phyloP scores from a whole-genome alignment of 2,113 vertebrate species.

The Heterotis niloticus region DNA sequence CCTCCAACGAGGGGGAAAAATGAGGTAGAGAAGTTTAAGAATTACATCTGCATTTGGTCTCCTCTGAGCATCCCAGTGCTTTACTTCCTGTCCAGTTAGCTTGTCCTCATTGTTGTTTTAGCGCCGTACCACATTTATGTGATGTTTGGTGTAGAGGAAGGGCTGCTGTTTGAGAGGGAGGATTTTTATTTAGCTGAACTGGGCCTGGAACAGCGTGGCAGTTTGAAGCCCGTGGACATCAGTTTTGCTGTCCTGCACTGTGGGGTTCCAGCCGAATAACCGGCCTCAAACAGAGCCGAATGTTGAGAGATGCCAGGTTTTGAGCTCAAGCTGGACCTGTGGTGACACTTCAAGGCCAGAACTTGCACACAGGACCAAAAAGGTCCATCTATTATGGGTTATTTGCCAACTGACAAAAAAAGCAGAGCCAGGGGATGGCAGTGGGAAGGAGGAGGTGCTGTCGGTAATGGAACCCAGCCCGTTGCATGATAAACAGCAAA shows the following conservation, averaged over 20 bases:
- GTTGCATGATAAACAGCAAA: constrained; percentile 52
- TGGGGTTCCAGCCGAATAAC: background rate
- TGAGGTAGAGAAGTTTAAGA: background rate
- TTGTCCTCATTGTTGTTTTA: too few relatives aligned
- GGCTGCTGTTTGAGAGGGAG: background rate
- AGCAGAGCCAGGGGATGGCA: constrained; percentile 16
- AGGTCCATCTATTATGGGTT: constrained; percentile 39
- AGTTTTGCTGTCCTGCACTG: background rate
- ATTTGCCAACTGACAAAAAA: constrained; percentile 25
- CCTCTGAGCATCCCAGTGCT: background rate
- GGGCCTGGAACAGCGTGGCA: background rate
- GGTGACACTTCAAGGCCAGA: constrained; percentile 39
- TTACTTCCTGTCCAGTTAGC: background rate
- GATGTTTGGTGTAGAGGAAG: background rate
- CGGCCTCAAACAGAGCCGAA: constrained; percentile 3
- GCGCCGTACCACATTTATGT: too few relatives aligned
- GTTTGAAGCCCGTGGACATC: background rate
- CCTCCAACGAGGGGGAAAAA: background rate
- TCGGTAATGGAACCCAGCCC: constrained; percentile 47
- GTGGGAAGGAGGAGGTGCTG: constrained; percentile 32
- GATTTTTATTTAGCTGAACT: background rate
- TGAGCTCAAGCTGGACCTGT: constrained; percentile 19
- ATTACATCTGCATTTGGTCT: background rate
- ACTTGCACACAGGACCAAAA: constrained; percentile 23
- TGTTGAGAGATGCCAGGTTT: constrained; percentile 17